Percentiles rank a stretch among this genome's conserved stretches.
These are phyloP conservation scores for Hyposoter dolosus DNA, from an alignment of 2,888 invertebrate species.

Conservation along the genomic window DNA sequence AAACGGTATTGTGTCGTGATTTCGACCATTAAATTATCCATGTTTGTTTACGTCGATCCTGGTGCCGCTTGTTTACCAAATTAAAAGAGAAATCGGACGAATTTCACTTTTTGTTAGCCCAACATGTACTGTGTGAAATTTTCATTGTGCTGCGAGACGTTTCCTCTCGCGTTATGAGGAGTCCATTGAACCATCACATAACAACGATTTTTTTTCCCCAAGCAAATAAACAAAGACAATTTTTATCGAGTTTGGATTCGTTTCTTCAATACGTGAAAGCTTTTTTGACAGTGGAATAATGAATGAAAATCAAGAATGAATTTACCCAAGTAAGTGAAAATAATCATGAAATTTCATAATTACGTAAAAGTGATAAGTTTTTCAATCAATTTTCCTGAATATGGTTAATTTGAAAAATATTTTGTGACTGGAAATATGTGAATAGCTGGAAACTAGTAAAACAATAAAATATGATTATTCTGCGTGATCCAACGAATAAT, in stretches of 20 bases:
- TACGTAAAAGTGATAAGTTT: background rate
- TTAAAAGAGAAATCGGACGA: background rate
- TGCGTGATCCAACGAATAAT: background rate
- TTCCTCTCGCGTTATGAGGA: background rate
- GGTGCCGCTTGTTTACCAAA: background rate
- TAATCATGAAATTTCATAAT: background rate
- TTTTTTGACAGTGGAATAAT: background rate
- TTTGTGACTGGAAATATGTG: no score
- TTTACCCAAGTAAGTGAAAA: background rate
- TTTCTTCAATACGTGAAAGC: background rate
- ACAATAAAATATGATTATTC: background rate
- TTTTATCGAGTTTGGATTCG: no score
- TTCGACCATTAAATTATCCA: background rate
- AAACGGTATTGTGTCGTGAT: no score
- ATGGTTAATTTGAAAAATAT: background rate
- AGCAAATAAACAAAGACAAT: background rate
- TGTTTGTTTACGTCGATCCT: background rate
- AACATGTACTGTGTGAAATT: background rate
- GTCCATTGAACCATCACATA: background rate
- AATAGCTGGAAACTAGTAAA: background rate
- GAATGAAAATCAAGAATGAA: background rate
- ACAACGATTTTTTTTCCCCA: background rate
- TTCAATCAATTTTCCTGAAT: background rate
- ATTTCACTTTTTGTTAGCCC: background rate
- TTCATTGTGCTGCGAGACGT: background rate